These are phyloP conservation scores for Pseudomyrmex cubaensis DNA, from an alignment of 1,140 invertebrate genomes.

Conservation along the genomic window DNA sequence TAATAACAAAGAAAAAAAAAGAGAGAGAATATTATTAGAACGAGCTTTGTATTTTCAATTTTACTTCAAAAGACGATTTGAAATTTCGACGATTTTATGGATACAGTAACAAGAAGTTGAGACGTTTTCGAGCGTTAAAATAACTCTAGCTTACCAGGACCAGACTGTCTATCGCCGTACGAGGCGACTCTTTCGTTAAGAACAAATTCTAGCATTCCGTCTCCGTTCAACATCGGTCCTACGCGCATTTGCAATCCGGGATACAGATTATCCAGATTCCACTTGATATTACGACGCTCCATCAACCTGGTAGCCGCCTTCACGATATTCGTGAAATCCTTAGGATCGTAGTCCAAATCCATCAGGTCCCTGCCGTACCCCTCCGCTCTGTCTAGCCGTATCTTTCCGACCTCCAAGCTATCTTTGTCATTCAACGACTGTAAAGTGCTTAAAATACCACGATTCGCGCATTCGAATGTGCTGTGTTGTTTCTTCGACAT, in stretches of 20 bases:
- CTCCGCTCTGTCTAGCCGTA: slow-evolving; percentile 77
- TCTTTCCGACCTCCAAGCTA: slow-evolving; percentile 86
- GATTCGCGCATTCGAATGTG: slow-evolving; percentile 87
- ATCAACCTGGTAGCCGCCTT: slow-evolving; percentile 90
- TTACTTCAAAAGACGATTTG: neutral
- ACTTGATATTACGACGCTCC: slow-evolving; percentile 89
- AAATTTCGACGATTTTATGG: neutral
- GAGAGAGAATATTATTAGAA: neutral
- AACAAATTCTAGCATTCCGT: slow-evolving; percentile 90
- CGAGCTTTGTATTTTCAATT: neutral
- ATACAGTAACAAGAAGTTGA: neutral
- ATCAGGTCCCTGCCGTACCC: slow-evolving; percentile 78
- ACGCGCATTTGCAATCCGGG: slow-evolving; percentile 90
- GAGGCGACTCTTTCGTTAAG: slow-evolving; percentile 86
- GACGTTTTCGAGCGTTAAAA: no score
- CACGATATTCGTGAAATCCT: slow-evolving; percentile 89
- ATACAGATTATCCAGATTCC: slow-evolving; percentile 89
- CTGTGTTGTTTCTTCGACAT: slow-evolving; percentile 74
- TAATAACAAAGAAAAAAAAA: no score
- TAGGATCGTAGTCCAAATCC: slow-evolving; percentile 89
- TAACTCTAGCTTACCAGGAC: slow-evolving; percentile 75
- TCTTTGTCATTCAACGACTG: slow-evolving; percentile 88
- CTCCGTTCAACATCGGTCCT: slow-evolving; percentile 87
- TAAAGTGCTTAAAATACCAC: slow-evolving; percentile 88
- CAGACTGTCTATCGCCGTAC: slow-evolving; percentile 78